Base-by-base conservation (phyloP, 2,888 invertebrate genomes). In the Drosophila sordidula region DNA sequence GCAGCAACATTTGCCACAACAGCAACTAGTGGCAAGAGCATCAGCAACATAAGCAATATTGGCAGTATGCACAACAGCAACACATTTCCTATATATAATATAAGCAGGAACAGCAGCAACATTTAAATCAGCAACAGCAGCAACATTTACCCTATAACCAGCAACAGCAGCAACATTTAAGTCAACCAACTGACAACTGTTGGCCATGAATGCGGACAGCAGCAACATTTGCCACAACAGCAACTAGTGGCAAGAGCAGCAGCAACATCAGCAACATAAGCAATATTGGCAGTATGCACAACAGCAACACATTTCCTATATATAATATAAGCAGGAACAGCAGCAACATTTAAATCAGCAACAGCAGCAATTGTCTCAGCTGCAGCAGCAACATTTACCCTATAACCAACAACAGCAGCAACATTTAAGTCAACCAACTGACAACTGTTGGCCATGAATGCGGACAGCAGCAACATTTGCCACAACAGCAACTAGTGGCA, bases 401-500 rank as follows among this genome's bases (percentile, higher is more conserved):
- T n/a, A n/a, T n/a, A n/a, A n/a, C n/a, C n/a, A n/a, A n/a, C n/a
- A n/a, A n/a, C n/a, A n/a, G n/a, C n/a, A n/a, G n/a, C n/a, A n/a
- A n/a, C n/a, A n/a, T n/a, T n/a, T n/a, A n/a, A n/a, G n/a, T n/a
- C n/a, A n/a, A n/a, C 64, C 64, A 73, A 63, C 44, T 51, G 73
- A 47, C 74, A 74, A 70, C 62, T 63, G 65, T 59, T 75, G 75
- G 58, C 66, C 58, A 56, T 75, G 70, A 66, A 75, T 70, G 70
- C 41, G 55, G 36, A 32, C 51, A 49, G 22, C 61, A 36, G 22
- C 39, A 52, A 26, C 51, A 51, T 8, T 12, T 25, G 9, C 45
- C 36, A 18, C 6, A 38, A 4, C 34, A 61, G 32, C 32, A 47
- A n/a, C n/a, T n/a, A n/a, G n/a, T n/a, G n/a, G 18, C 18, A 44